Conservation (phyloP, 1,140 invertebrate genomes). For the Trichonephila inaurata region DNA sequence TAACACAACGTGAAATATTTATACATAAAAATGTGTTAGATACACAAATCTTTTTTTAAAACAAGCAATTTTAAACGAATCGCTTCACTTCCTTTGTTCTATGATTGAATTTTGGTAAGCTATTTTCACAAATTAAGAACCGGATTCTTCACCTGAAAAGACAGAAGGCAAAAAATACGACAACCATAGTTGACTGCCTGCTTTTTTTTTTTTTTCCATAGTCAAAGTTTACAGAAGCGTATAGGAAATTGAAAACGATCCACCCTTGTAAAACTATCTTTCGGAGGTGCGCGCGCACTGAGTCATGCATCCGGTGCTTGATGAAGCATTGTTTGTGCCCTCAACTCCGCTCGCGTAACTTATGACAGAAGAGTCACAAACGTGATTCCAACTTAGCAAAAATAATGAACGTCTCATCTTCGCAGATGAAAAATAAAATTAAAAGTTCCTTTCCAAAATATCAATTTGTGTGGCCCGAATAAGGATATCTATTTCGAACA, state of each 20-base stretch:
- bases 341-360: not conserved
- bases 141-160: not conserved
- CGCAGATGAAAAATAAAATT: conserved; percentile 13
- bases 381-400: not conserved
- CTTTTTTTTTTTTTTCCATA: not conserved
- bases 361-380: not conserved
- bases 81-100: no score
- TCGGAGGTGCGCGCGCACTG: not conserved
- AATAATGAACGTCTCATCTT: conserved; percentile 29
- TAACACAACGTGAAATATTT: no score
- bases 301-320: conserved; percentile 38
- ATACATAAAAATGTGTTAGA: no score
- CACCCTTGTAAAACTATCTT: not conserved
- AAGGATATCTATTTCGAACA: conserved; percentile 16
- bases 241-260: conserved; percentile 49
- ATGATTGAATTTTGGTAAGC: not conserved
- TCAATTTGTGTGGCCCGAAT: not conserved
- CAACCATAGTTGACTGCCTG: not conserved
- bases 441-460: not conserved
- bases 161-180: not conserved
- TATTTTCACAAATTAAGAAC: not conserved
- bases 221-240: not conserved
- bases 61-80: no score
- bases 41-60: no score
- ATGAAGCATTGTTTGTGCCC: conserved; percentile 36